Conservation (phyloP, 2,888 invertebrate genomes). For the Sussaba pulchella region DNA sequence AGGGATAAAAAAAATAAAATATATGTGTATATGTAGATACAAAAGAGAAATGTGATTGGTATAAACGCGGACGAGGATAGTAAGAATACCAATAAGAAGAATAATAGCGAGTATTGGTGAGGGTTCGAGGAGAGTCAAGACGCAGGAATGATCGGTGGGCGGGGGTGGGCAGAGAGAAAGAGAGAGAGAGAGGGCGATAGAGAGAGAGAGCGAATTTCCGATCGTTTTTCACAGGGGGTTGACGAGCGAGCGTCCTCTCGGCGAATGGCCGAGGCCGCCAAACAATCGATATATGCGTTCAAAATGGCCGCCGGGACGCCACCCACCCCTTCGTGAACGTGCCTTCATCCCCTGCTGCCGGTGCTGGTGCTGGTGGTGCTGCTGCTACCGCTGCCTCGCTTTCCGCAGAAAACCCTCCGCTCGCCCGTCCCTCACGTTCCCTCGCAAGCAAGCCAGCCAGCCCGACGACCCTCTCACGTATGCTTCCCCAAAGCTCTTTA, state of each 20-base stretch:
- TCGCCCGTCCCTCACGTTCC: constrained; percentile 43
- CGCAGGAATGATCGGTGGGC: constrained; percentile 28
- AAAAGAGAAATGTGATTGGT: constrained; percentile 43
- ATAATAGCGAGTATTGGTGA: constrained; percentile 33
- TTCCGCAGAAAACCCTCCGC: constrained; percentile 52
- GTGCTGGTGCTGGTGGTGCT: constrained; percentile 62
- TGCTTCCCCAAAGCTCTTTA: constrained; percentile 82
- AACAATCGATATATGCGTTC: constrained; percentile 85
- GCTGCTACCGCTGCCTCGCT: constrained; percentile 47
- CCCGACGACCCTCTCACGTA: constrained; percentile 79
- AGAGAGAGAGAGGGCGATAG: not conserved
- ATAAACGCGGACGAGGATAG: constrained; percentile 33
- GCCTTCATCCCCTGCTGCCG: constrained; percentile 66
- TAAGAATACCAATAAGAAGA: constrained; percentile 51
- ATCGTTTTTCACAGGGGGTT: constrained; percentile 67
- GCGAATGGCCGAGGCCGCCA: constrained; percentile 84
- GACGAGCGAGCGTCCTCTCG: constrained; percentile 77
- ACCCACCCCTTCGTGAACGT: constrained; percentile 79
- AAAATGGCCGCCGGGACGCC: constrained; percentile 84
- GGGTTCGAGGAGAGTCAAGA: constrained; percentile 29
- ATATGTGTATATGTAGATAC: not conserved
- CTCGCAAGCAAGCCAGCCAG: constrained; percentile 67
- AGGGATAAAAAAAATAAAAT: constrained; percentile 6
- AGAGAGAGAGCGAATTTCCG: constrained; percentile 59
- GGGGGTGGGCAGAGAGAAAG: constrained; percentile 18